Evolutionary conservation across 2,113 vertebrate species (phyloP).

Genomic region (Cynocephalus volans): DNA sequence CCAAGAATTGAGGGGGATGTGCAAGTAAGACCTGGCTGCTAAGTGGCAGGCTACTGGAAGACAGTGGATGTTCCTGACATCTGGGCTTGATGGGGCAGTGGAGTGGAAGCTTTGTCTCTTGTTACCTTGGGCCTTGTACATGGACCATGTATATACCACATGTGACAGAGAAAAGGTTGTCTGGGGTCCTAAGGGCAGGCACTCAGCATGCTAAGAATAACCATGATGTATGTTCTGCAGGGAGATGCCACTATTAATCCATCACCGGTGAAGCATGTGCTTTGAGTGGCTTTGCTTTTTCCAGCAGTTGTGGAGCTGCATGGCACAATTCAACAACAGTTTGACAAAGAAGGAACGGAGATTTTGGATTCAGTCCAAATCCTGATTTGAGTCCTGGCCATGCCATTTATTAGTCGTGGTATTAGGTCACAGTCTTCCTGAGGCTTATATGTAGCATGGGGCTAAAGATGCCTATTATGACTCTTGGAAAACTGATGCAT

Average conservation of each 20-base stretch:
- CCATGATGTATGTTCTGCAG: neutral
- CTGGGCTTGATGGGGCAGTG: neutral
- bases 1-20: neutral
- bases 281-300: neutral
- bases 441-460: neutral
- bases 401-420: constrained; percentile 27
- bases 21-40: neutral
- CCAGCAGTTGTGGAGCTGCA: neutral
- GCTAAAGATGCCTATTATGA: neutral
- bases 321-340: too few species aligned
- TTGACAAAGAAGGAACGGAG: neutral
- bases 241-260: neutral
- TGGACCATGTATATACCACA: neutral
- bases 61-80: neutral
- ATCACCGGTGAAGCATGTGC: neutral
- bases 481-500: neutral
- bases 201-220: constrained; percentile 29
- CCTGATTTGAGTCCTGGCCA: neutral
- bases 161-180: rapidly evolving
- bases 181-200: neutral
- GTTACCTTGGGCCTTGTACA: neutral
- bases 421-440: neutral
- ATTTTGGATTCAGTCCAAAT: neutral
- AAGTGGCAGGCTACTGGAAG: neutral
- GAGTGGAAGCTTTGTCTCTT: neutral